phyloP scores from a whole-genome alignment of 1,140 invertebrate genomes.

The Drosophila micromelanica region DNA sequence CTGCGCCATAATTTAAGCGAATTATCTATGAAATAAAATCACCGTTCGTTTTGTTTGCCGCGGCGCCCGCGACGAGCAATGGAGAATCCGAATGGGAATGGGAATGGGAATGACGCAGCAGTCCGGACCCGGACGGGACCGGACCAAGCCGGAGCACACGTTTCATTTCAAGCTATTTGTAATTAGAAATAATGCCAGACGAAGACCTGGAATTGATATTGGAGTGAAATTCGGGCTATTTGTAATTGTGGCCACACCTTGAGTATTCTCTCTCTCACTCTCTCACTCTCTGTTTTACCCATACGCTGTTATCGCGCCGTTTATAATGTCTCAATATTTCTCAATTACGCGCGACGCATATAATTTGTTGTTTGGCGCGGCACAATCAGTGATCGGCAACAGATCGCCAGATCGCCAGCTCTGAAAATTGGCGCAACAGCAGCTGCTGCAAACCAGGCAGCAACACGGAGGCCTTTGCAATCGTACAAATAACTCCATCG shows the following conservation, averaged over 20 bases:
- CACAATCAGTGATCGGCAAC: too few relatives aligned
- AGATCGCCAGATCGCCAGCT: conserved; percentile 31
- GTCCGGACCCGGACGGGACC: background rate
- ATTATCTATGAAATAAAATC: conserved; percentile 84
- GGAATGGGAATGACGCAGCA: conserved; percentile 34
- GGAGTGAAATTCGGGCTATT: background rate
- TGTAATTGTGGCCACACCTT: conserved; percentile 57
- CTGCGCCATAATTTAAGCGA: conserved; percentile 83
- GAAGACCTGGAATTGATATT: conserved; percentile 6
- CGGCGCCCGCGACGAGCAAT: conserved; percentile 38
- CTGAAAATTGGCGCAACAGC: conserved; percentile 26
- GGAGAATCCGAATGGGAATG: conserved; percentile 6
- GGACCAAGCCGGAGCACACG: conserved; percentile 13
- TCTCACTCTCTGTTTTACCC: background rate
- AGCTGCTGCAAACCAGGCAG: conserved; percentile 31
- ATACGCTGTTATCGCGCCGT: background rate
- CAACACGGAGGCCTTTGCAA: conserved; percentile 45
- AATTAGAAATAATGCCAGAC: conserved; percentile 64
- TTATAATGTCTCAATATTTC: conserved; percentile 81
- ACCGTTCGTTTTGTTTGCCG: conserved; percentile 58
- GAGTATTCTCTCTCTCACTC: background rate
- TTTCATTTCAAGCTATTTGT: conserved; percentile 60
- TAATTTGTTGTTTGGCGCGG: conserved; percentile 72
- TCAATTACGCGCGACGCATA: conserved; percentile 78
- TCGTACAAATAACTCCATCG: conserved; percentile 82